Conservation (phyloP, 2,113 vertebrate genomes). For the Laticauda colubrina region DNA sequence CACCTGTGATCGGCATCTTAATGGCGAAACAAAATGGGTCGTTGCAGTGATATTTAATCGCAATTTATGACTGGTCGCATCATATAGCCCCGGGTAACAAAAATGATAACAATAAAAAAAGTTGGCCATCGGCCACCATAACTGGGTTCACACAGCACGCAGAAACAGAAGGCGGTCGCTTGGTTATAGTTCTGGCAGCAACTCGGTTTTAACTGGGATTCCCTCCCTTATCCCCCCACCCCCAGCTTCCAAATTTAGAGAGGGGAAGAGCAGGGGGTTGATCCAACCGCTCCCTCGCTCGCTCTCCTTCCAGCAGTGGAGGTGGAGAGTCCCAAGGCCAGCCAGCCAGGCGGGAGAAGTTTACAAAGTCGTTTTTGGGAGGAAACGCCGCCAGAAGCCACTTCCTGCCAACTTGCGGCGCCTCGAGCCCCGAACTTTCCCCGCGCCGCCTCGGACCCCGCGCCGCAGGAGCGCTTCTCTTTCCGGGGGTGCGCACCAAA, state of each 20-base stretch:
- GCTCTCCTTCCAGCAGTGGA: slow-evolving; percentile 62
- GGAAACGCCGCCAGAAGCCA: slow-evolving; percentile 20
- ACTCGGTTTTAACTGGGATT: slow-evolving; percentile 64
- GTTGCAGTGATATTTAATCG: neutral
- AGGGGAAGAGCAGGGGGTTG: slow-evolving; percentile 59
- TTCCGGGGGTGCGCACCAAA: neutral
- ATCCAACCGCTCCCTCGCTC: slow-evolving; percentile 50
- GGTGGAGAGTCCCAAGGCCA: slow-evolving; percentile 84
- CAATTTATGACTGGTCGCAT: neutral
- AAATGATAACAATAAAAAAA: neutral
- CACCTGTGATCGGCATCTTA: neutral
- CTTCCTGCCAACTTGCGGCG: slow-evolving; percentile 9
- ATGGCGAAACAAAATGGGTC: neutral
- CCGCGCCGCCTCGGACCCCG: neutral
- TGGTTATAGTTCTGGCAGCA: slow-evolving; percentile 43
- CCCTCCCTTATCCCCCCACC: slow-evolving; percentile 29
- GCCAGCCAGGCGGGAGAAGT: slow-evolving; percentile 59
- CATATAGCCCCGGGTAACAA: neutral
- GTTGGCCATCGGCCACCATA: neutral
- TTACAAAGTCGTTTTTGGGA: slow-evolving; percentile 46
- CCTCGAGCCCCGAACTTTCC: neutral
- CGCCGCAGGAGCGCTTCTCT: neutral
- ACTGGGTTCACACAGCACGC: neutral
- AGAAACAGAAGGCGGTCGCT: neutral
- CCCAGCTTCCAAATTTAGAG: slow-evolving; percentile 12